Evolutionary conservation across 2,797 vertebrate species (phyloP).

Genomic region (Lepilemur septentrionalis): DNA sequence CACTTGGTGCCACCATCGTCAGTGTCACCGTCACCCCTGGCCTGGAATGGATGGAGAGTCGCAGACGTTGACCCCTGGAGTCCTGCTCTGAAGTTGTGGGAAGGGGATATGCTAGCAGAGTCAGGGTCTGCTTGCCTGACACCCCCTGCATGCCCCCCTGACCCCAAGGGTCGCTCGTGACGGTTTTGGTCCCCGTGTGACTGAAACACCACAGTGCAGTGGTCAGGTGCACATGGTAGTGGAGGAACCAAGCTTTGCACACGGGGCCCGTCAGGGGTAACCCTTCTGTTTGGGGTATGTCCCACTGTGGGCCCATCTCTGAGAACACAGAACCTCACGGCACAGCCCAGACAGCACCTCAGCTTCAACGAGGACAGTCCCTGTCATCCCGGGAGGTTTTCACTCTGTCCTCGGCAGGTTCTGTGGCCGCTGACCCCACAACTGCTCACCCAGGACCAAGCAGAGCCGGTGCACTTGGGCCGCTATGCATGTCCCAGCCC

Average conservation of each 20-base stretch:
- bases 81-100: background rate
- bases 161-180: background rate
- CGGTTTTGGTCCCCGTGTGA: background rate
- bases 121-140: background rate
- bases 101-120: background rate
- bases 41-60: background rate
- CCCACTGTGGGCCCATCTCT: background rate
- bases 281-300: background rate
- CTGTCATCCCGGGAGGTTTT: background rate
- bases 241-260: background rate
- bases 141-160: rapidly evolving
- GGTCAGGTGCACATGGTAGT: background rate
- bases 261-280: no score
- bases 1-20: background rate
- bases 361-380: background rate
- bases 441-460: background rate
- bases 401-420: background rate
- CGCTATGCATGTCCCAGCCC: background rate
- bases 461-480: background rate
- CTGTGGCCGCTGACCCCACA: background rate
- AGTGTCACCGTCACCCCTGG: background rate
- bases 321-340: background rate
- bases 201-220: background rate
- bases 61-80: background rate
- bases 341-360: background rate